Evolutionary conservation across 2,113 vertebrate species (phyloP), one percentile per base, ranked within the genome.

Genomic region (Rhabdomys dilectus): DNA sequence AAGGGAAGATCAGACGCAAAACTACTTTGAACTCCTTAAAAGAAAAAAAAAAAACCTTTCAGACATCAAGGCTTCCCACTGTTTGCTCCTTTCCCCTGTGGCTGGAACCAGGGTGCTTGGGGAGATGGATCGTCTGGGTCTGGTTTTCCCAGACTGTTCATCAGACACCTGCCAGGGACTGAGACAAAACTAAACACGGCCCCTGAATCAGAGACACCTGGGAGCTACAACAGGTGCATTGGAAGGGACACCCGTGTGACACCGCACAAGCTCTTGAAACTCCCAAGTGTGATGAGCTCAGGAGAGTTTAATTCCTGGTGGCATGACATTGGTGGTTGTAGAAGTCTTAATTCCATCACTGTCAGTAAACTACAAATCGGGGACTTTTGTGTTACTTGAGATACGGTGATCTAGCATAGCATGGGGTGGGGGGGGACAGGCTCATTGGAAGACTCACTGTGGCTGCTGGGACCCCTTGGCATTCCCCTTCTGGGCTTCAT

Each of bases 1-100:
- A 68, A 97, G 89, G 89, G 87, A 89, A 97, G 96, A 98, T 97
- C 96, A 97, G 96, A 98, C 77, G 26, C 58, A 82, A 88, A 64
- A 78, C 36, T 89, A 94, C 96, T 97, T 98, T 97, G 97, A 98
- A 97, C 96, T 97, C 89, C 95, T 95, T 80, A 86, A 96, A 98
- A 97, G 96, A 95, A 96, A 72, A 17, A 70, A 72, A 72, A 36
- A 89, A 89, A 76, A 29, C 84, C 84, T 93, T 96, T 90, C 76
- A 96, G 91, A 97, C 97, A 97, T 97, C 96, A 97, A 97, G 97
- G 96, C 93, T 91, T 93, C 88, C 68, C 39, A 31, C n/a, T 94
- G 93, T 97, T 96, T 92, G 88, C 96, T 75, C 88, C 97, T 96
- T 86, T 93, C 45, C 92, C 95, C 96, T 81, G 91, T 93, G 92